Evolutionary conservation across 2,113 vertebrate species (phyloP).

Genomic region (Apeltes quadracus): DNA sequence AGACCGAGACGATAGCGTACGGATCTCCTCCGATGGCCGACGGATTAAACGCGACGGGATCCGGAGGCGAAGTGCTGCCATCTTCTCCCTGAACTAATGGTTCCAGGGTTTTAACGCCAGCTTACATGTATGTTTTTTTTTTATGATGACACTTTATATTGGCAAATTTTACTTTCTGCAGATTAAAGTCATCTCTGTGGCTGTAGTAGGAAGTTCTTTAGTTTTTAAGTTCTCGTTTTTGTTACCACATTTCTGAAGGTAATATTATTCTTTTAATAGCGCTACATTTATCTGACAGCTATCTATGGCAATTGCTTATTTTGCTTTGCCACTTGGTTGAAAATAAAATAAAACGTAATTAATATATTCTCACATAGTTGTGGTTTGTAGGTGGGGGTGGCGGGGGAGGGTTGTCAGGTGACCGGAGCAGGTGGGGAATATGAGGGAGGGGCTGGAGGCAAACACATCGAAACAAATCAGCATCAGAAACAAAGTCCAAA

Average conservation of each 20-base stretch:
- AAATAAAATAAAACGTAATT: no score
- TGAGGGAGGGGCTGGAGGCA: no score
- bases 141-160: not conserved
- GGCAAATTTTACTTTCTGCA: not conserved
- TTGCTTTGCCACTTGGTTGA: no score
- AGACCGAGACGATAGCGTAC: conserved; percentile 12
- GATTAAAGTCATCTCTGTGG: not conserved
- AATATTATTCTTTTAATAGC: not conserved
- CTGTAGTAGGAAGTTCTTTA: not conserved
- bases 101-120: not conserved
- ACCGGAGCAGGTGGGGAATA: no score
- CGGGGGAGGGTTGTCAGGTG: no score
- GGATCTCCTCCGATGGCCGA: not conserved
- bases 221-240: not conserved
- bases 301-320: not conserved
- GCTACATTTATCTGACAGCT: not conserved
- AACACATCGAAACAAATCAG: no score
- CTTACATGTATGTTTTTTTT: not conserved
- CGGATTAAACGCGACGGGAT: not conserved
- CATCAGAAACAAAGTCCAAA: no score
- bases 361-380: no score
- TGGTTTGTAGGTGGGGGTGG: no score
- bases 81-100: not conserved
- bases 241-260: not conserved
- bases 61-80: not conserved